phyloP scores from a whole-genome alignment of 1,140 invertebrate species.

The Proales similis region DNA sequence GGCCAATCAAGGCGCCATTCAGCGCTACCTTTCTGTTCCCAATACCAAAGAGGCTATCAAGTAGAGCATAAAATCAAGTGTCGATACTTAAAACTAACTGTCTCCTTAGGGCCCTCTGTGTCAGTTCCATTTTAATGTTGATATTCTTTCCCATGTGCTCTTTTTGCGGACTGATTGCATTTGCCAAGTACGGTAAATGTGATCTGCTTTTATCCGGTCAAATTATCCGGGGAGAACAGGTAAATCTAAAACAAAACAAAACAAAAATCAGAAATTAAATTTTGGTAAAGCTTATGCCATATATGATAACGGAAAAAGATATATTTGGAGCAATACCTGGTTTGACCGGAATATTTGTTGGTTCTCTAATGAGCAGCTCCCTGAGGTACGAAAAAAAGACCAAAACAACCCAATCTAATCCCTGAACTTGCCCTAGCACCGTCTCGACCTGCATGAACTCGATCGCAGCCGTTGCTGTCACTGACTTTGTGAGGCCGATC shows the following conservation, averaged over 20 bases:
- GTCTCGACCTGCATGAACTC: conserved; percentile 84
- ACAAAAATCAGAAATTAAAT: no score
- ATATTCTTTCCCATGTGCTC: conserved; percentile 27
- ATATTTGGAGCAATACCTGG: conserved; percentile 65
- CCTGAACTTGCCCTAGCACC: no score
- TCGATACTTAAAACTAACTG: background rate
- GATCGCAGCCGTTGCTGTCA: conserved; percentile 75
- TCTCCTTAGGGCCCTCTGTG: conserved; percentile 36
- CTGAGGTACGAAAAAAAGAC: no score
- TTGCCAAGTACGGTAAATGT: conserved; percentile 39
- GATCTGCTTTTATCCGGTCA: conserved; percentile 37
- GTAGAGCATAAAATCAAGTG: background rate
- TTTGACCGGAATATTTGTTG: conserved; percentile 77
- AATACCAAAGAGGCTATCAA: conserved; percentile 59
- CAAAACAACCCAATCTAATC: no score
- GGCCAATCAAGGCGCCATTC: conserved; percentile 84
- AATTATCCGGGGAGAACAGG: conserved; percentile 41
- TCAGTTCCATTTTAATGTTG: conserved; percentile 13
- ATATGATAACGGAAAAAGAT: conserved; percentile 77
- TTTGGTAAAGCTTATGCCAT: no score
- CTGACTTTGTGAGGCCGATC: conserved; percentile 59
- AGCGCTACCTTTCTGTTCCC: conserved; percentile 76
- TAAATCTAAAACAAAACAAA: no score
- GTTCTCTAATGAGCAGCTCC: conserved; percentile 74
- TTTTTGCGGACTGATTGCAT: conserved; percentile 38